Conservation (phyloP, 1,140 invertebrate genomes). For the Macrobrachium rosenbergii region DNA sequence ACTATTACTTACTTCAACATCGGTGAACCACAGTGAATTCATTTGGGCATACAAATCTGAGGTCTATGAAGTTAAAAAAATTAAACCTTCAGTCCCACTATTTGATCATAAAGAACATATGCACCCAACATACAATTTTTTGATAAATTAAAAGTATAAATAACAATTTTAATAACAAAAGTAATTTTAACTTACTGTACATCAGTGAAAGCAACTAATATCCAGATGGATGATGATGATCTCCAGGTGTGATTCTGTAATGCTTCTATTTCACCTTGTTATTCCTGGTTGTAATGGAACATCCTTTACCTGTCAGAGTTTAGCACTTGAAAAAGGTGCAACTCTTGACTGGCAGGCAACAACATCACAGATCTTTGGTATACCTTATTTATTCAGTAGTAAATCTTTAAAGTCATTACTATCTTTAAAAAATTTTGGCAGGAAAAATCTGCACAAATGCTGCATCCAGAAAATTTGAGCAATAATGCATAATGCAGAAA, state of each 20-base stretch:
- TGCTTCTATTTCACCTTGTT: conserved; percentile 28
- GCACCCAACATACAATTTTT: no score
- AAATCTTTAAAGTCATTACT: conserved; percentile 42
- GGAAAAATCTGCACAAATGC: conserved; percentile 56
- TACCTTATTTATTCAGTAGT: conserved; percentile 21
- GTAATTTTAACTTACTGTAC: conserved; percentile 4
- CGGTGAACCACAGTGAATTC: conserved; percentile 12
- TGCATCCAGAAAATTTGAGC: conserved; percentile 62
- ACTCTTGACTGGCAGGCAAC: conserved; percentile 38
- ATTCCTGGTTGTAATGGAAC: conserved; percentile 60
- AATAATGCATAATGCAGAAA: conserved; percentile 58
- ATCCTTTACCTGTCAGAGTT: conserved; percentile 18
- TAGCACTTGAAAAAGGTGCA: not conserved
- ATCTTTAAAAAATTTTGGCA: conserved; percentile 24
- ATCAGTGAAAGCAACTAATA: conserved; percentile 5
- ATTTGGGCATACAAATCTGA: not conserved
- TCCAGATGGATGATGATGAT: conserved; percentile 24
- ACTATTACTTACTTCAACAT: conserved; percentile 54
- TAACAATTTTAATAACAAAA: not conserved
- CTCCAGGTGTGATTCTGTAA: conserved; percentile 57
- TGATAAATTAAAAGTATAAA: not conserved
- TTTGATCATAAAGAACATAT: no score
- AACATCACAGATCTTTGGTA: conserved; percentile 60
- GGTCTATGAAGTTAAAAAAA: no score
- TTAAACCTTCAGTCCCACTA: no score